Conservation (phyloP, 2,113 vertebrate genomes). For the Otus sunia region DNA sequence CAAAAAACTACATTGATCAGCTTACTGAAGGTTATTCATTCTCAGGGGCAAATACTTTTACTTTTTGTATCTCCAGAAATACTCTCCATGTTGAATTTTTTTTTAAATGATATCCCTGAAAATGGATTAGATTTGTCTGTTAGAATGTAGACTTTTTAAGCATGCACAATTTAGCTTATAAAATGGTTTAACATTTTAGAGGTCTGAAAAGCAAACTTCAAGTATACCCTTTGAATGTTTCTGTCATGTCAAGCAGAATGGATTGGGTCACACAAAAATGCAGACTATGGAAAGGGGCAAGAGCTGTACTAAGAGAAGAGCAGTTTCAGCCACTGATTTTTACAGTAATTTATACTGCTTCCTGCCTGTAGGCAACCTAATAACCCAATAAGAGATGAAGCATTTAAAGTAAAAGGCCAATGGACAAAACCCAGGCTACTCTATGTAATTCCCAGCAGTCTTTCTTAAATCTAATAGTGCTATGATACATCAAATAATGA, state of each 20-base stretch:
- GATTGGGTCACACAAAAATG: background rate
- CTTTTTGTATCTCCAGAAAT: background rate
- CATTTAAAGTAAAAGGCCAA: background rate
- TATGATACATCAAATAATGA: background rate
- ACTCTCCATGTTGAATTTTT: background rate
- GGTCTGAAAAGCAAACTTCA: background rate
- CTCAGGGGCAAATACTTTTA: background rate
- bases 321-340: background rate
- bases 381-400: background rate
- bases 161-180: background rate
- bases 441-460: background rate
- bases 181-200: background rate
- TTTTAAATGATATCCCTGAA: background rate
- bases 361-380: background rate
- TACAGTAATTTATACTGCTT: background rate
- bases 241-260: background rate
- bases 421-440: background rate
- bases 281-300: background rate
- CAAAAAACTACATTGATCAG: background rate
- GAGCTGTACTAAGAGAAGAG: background rate
- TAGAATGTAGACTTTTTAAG: background rate
- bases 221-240: background rate
- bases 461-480: background rate
- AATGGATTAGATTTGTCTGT: background rate
- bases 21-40: background rate